Conservation (phyloP, 2,113 vertebrate species). For the Heterotis niloticus region DNA sequence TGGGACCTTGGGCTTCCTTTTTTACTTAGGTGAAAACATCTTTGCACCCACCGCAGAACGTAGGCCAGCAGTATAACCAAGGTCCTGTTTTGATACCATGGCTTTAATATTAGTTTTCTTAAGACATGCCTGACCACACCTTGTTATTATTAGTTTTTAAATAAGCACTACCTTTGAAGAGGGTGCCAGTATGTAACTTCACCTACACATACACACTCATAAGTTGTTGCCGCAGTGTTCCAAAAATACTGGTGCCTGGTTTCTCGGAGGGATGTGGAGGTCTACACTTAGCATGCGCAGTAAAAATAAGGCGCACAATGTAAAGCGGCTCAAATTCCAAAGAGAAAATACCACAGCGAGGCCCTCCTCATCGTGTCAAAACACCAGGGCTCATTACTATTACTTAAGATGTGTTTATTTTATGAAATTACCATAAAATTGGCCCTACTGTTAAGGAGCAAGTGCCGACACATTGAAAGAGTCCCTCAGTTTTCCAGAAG, state of each 20-base stretch:
- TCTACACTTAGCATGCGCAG: conserved; percentile 50
- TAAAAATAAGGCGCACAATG: conserved; percentile 57
- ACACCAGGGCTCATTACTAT: conserved; percentile 59
- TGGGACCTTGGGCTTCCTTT: neutral
- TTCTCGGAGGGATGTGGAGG: conserved; percentile 46
- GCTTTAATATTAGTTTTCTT: neutral
- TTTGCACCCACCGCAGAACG: neutral
- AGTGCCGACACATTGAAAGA: conserved; percentile 17
- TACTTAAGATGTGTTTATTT: conserved; percentile 61
- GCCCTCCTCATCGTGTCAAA: conserved; percentile 45
- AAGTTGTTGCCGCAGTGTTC: conserved; percentile 44
- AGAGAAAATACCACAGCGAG: conserved; percentile 56
- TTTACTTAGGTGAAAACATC: neutral
- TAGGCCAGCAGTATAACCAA: neutral
- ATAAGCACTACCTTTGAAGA: conserved; percentile 37
- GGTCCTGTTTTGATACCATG: neutral
- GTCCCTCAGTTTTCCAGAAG: conserved; percentile 23
- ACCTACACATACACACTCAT: conserved; percentile 50
- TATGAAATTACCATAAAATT: conserved; percentile 63
- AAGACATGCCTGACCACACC: conserved; percentile 2
- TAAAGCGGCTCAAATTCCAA: conserved; percentile 57
- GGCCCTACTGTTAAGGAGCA: conserved; percentile 50
- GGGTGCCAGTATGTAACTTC: conserved; percentile 45
- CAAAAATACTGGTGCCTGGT: conserved; percentile 51
- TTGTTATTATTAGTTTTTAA: conserved; percentile 15